Evolutionary conservation across 2,797 vertebrate species (phyloP).

Genomic region (Melanotaenia boesemani): DNA sequence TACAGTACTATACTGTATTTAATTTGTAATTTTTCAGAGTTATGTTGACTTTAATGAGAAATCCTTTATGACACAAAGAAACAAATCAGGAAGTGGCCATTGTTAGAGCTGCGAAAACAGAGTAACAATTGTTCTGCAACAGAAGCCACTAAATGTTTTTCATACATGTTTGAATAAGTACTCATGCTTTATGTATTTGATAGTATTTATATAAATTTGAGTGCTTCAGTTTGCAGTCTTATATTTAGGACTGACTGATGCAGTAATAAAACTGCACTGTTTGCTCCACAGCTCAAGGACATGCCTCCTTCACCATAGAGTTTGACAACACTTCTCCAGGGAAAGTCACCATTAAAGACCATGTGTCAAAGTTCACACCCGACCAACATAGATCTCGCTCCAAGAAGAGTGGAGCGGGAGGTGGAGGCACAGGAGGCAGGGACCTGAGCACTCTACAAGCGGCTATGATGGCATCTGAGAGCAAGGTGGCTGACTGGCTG

Average conservation of each 20-base stretch:
- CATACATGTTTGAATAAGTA: too few relatives aligned
- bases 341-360: conserved; percentile 98
- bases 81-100: conserved; percentile 12
- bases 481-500: conserved; percentile 98
- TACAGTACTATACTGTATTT: background rate
- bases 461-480: conserved; percentile 97
- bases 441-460: conserved; percentile 94
- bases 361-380: conserved; percentile 91
- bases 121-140: conserved; percentile 11
- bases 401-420: conserved; percentile 88
- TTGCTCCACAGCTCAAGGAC: conserved; percentile 85
- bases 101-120: conserved; percentile 8
- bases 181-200: background rate
- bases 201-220: background rate
- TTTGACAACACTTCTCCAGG: conserved; percentile 96
- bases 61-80: conserved; percentile 4
- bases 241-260: conserved; percentile 25
- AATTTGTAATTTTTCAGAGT: background rate
- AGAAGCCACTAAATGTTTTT: background rate
- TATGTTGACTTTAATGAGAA: conserved; percentile 2
- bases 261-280: conserved; percentile 56
- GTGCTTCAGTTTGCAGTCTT: conserved; percentile 9
- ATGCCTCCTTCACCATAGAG: conserved; percentile 98
- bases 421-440: conserved; percentile 78
- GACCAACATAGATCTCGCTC: conserved; percentile 89